These are phyloP conservation scores for Arrhopalites spinosus DNA, from an alignment of 2,888 invertebrate species.

Conservation along the genomic window DNA sequence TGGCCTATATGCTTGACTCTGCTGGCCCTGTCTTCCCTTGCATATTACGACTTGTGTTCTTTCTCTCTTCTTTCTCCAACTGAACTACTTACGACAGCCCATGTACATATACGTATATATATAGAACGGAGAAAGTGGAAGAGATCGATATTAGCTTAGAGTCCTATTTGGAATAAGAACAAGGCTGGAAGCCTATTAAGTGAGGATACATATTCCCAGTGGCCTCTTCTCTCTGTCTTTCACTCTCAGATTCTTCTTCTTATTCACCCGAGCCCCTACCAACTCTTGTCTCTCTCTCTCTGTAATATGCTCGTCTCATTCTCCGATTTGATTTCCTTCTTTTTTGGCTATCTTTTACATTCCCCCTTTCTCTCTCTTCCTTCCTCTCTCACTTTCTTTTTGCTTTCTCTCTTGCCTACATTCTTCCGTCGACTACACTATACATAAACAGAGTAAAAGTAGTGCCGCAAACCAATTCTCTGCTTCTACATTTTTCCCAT, in stretches of 20 bases:
- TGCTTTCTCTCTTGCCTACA: neutral
- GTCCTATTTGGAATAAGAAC: constrained; percentile 11
- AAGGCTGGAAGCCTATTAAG: constrained; percentile 1
- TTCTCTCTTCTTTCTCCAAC: neutral
- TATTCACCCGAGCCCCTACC: no score
- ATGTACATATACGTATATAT: no score
- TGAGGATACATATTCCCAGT: constrained; percentile 11
- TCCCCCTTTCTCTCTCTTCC: neutral
- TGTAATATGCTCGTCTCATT: constrained; percentile 11
- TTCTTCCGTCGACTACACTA: neutral
- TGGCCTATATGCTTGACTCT: neutral
- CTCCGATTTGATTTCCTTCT: constrained; percentile 1
- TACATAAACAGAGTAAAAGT: neutral
- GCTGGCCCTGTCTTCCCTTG: neutral
- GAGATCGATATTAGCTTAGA: constrained; percentile 23
- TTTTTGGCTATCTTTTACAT: constrained; percentile 2
- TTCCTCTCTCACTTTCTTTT: neutral
- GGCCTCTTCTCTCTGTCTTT: neutral
- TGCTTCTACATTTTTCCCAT: neutral
- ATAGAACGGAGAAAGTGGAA: neutral
- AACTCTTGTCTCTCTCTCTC: neutral
- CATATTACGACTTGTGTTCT: neutral
- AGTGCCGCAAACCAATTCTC: neutral
- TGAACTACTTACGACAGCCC: constrained; percentile 2
- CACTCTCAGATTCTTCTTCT: no score